Evolutionary conservation across 2,797 vertebrate genomes (phyloP).

Genomic region (Sciurus carolinensis): DNA sequence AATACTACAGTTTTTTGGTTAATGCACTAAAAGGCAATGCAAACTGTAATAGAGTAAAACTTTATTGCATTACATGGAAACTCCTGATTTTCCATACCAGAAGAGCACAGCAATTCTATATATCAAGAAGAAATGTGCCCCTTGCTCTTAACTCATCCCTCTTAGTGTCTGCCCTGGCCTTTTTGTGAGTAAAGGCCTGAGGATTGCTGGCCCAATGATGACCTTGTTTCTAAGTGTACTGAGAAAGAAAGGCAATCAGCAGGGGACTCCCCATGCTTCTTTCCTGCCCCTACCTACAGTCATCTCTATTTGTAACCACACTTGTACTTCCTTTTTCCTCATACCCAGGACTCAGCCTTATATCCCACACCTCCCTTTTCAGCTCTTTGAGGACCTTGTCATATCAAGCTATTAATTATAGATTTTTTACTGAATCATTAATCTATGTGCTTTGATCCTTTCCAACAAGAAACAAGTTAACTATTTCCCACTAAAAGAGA

Average conservation of each 20-base stretch:
- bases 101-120: background rate
- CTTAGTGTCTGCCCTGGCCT: background rate
- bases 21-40: constrained; percentile 20
- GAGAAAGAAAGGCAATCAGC: background rate
- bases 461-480: constrained; percentile 37
- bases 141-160: background rate
- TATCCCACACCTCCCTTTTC: background rate
- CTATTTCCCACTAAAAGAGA: constrained; percentile 40
- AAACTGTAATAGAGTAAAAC: background rate
- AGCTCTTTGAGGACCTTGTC: background rate
- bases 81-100: background rate
- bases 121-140: background rate
- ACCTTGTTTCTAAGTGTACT: background rate
- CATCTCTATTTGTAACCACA: background rate
- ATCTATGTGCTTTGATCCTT: background rate
- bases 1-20: background rate
- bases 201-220: background rate
- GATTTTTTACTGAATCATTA: background rate
- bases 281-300: background rate
- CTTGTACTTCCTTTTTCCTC: background rate
- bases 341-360: background rate
- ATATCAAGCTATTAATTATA: background rate
- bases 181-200: background rate
- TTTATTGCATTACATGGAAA: background rate
- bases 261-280: background rate